Conservation (phyloP, 1,140 invertebrate species). For the Megathymus violae region DNA sequence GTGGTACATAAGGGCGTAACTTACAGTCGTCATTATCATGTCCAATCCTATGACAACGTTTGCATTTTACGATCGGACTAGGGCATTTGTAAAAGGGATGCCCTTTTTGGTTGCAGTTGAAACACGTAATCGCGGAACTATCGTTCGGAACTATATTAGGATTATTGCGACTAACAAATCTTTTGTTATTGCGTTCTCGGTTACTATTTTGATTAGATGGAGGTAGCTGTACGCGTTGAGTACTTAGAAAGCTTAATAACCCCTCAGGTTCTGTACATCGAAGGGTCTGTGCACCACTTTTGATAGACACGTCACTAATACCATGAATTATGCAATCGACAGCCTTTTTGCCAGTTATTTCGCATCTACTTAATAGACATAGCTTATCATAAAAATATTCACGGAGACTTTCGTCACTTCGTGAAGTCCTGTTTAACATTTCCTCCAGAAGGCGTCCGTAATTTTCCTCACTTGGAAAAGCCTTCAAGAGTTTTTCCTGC, state of each 20-base stretch:
- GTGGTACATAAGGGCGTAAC: slow-evolving; percentile 22
- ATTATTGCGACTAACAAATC: slow-evolving; percentile 26
- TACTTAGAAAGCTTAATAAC: slow-evolving; percentile 22
- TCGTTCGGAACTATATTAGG: slow-evolving; percentile 9
- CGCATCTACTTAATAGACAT: slow-evolving; percentile 12
- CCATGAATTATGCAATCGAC: slow-evolving; percentile 34
- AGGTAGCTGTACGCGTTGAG: slow-evolving; percentile 10
- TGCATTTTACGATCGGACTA: slow-evolving; percentile 34
- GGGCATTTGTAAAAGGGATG: slow-evolving; percentile 40
- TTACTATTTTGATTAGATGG: slow-evolving; percentile 19
- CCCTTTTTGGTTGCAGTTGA: slow-evolving; percentile 32
- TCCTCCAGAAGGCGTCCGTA: slow-evolving; percentile 14
- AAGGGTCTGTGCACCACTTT: slow-evolving; percentile 19
- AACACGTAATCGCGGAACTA: slow-evolving; percentile 30
- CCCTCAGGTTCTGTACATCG: slow-evolving; percentile 20
- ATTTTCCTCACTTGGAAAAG: slow-evolving; percentile 26
- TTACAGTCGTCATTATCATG: slow-evolving; percentile 39
- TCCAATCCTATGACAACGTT: slow-evolving; percentile 33
- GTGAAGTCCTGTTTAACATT: slow-evolving; percentile 20
- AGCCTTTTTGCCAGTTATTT: slow-evolving; percentile 23
- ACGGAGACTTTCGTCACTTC: slow-evolving; percentile 5
- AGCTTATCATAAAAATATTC: slow-evolving; percentile 34
- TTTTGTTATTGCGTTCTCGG: slow-evolving; percentile 27
- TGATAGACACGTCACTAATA: slow-evolving; percentile 18
- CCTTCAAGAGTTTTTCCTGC: slow-evolving; percentile 16